A percentile compares a stretch with the other conserved stretches of the same genome.
Evolutionary conservation across 23 tunicate species (phyloP).

Genomic region (Trididemnum nubilum): DNA sequence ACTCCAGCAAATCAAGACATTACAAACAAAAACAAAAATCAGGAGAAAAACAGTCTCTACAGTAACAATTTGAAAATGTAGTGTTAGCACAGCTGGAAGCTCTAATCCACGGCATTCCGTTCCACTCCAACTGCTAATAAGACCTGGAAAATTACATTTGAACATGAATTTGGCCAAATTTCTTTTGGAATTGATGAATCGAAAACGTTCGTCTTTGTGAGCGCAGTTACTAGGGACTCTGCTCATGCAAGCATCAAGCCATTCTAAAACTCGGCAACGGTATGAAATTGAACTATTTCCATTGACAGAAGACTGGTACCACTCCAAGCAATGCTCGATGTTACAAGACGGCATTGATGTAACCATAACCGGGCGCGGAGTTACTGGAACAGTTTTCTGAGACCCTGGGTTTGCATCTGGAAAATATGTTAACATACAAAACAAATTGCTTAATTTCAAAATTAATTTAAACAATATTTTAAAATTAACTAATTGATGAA

Average conservation of each 20-base stretch:
- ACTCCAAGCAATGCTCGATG: background rate
- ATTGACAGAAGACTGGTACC: background rate
- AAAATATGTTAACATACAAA: no score
- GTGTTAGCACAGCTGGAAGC: background rate
- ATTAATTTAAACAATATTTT: no score
- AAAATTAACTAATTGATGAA: no score
- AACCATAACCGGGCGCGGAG: no score
- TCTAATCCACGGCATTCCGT: background rate
- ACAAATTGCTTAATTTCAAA: no score
- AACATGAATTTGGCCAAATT: background rate
- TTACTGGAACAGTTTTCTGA: no score
- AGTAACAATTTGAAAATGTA: background rate
- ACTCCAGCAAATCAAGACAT: no score
- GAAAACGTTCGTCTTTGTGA: background rate
- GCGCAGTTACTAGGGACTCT: background rate
- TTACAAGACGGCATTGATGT: background rate
- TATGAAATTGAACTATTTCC: background rate
- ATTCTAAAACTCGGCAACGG: background rate
- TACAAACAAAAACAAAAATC: background rate
- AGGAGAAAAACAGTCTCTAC: background rate
- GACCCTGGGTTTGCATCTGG: no score
- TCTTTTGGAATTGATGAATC: background rate
- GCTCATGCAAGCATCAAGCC: background rate
- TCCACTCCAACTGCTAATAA: background rate
- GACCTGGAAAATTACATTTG: background rate